These are phyloP conservation scores for Thinocorus orbignyianus DNA, from an alignment of 2,113 vertebrate species.

Conservation along the genomic window DNA sequence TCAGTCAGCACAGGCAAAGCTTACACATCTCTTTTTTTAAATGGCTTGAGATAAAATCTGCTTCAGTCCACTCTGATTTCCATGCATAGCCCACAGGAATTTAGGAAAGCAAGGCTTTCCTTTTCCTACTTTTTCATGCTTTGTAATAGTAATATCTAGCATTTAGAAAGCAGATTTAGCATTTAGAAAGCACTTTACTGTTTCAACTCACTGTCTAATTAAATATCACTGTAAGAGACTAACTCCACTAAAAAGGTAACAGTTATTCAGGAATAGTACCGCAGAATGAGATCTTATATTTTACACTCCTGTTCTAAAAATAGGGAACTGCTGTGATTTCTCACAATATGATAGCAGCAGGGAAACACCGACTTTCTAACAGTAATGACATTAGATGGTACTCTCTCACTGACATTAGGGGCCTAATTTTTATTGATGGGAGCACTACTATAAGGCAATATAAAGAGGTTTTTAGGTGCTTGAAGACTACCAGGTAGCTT, in stretches of 20 bases:
- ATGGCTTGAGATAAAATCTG: slow-evolving; percentile 16
- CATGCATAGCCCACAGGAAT: not conserved
- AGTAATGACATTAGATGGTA: not conserved
- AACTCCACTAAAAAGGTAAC: not conserved
- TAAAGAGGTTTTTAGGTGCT: not conserved
- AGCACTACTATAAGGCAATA: not conserved
- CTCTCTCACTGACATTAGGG: not conserved
- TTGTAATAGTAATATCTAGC: not conserved
- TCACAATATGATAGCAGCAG: not conserved
- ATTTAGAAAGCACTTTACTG: slow-evolving; percentile 6
- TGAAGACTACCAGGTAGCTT: not conserved
- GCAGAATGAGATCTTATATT: not conserved
- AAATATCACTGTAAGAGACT: not conserved
- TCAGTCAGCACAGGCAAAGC: slow-evolving; percentile 19
- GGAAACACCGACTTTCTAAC: not conserved
- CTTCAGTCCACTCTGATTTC: slow-evolving; percentile 33
- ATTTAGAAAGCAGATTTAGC: slow-evolving; percentile 7
- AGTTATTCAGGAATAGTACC: not conserved
- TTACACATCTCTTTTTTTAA: not conserved
- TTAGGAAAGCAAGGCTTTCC: slow-evolving; percentile 3
- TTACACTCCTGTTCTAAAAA: slow-evolving; percentile 26
- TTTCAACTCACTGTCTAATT: slow-evolving; percentile 22
- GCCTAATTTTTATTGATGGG: not conserved
- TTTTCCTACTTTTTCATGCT: not conserved
- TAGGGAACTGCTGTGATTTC: slow-evolving; percentile 5